Conservation (phyloP, 2,888 invertebrate genomes). For the Andrena praecox region DNA sequence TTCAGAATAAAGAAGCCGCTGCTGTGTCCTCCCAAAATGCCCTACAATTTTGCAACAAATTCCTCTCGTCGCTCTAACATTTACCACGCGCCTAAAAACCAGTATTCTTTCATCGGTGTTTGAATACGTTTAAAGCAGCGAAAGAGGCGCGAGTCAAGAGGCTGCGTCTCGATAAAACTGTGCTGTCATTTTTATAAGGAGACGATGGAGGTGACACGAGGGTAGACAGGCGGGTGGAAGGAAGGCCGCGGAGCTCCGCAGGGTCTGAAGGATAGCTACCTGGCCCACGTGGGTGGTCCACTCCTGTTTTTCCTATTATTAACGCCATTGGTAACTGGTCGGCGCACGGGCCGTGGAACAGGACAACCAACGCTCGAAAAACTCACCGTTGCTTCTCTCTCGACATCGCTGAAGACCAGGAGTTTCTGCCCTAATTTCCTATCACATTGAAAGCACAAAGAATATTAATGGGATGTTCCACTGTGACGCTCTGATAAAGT, state of each 20-base stretch:
- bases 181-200: slow-evolving; percentile 78
- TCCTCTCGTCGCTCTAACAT: background rate
- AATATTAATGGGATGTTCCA: too few species aligned
- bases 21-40: background rate
- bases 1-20: too few species aligned
- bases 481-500: too few species aligned
- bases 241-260: slow-evolving; percentile 26
- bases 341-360: slow-evolving; percentile 53
- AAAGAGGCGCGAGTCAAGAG: slow-evolving; percentile 48
- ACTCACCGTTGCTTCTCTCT: too few species aligned
- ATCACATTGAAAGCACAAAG: too few species aligned
- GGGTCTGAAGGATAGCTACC: slow-evolving; percentile 74
- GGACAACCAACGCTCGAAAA: background rate
- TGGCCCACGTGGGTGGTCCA: slow-evolving; percentile 80
- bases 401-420: too few species aligned
- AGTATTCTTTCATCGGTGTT: slow-evolving; percentile 29
- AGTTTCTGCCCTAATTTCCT: too few species aligned
- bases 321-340: slow-evolving; percentile 77
- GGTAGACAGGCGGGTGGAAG: slow-evolving; percentile 30
- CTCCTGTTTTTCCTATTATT: slow-evolving; percentile 75
- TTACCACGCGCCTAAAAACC: background rate
- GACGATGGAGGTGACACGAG: slow-evolving; percentile 57
- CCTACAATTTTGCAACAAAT: background rate
- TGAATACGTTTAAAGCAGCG: slow-evolving; percentile 50
- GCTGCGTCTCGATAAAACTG: slow-evolving; percentile 69